A percentile compares a stretch with the other conserved stretches of the same genome.
These are phyloP conservation scores for Eurytemora carolleeae DNA, from an alignment of 1,140 invertebrate species.

Conservation along the genomic window DNA sequence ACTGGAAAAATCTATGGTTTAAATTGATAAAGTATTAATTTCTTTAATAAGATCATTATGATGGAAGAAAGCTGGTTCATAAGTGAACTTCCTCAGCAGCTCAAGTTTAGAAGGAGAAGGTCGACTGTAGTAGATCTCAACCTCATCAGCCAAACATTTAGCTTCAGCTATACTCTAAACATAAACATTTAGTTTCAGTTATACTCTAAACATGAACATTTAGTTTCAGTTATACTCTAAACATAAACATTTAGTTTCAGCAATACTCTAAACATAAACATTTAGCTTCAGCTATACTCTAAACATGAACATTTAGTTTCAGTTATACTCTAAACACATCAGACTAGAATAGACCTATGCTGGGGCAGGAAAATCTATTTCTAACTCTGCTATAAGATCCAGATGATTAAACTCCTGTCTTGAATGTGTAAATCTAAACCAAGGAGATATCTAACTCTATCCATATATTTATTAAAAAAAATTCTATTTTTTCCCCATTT, in stretches of 20 bases:
- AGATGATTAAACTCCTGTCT: slow-evolving; percentile 5
- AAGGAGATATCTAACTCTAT: too few relatives aligned
- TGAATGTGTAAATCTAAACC: background rate
- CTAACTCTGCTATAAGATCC: slow-evolving; percentile 9
- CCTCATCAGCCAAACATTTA: slow-evolving; percentile 59
- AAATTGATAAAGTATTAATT: slow-evolving; percentile 57
- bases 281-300: background rate
- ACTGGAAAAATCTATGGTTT: too few relatives aligned
- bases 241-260: background rate
- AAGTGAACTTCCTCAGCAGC: slow-evolving; percentile 47
- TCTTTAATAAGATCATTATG: slow-evolving; percentile 60
- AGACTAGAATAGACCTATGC: background rate
- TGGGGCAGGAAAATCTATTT: background rate
- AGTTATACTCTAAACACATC: background rate
- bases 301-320: background rate
- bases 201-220: background rate
- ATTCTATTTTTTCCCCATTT: too few relatives aligned
- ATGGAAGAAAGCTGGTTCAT: slow-evolving; percentile 49
- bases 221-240: too few relatives aligned
- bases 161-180: slow-evolving; percentile 45
- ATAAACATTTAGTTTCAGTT: slow-evolving; percentile 2
- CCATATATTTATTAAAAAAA: too few relatives aligned
- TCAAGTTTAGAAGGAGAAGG: slow-evolving; percentile 38
- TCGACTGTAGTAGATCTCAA: slow-evolving; percentile 60
- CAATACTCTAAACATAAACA: background rate